Evolutionary conservation across 2,113 vertebrate genomes (phyloP).

Genomic region (Cebidichthys violaceus): DNA sequence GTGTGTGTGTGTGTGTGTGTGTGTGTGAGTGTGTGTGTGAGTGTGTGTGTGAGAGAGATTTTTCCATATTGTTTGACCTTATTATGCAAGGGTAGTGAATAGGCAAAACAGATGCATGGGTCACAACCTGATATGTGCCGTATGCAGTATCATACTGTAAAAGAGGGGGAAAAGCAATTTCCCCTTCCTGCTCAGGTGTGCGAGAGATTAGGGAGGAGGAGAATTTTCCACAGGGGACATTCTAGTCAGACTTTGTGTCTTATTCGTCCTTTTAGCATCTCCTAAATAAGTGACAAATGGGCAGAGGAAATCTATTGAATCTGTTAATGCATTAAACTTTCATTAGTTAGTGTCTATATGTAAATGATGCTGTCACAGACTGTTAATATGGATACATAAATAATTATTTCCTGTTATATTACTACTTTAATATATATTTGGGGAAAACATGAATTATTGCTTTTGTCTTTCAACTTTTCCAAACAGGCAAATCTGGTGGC

Average conservation of each 20-base stretch:
- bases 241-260: constrained; percentile 44
- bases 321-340: neutral
- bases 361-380: neutral
- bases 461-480: constrained; percentile 30
- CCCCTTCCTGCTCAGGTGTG: constrained; percentile 20
- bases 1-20: neutral
- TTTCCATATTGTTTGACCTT: constrained; percentile 53
- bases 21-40: neutral
- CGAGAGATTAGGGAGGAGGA: constrained; percentile 49
- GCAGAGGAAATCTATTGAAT: constrained; percentile 5
- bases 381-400: neutral
- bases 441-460: neutral
- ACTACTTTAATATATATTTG: neutral
- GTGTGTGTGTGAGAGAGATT: neutral
- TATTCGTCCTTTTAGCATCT: constrained; percentile 35
- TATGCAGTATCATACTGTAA: constrained; percentile 39
- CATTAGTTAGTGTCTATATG: neutral
- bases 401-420: neutral
- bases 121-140: constrained; percentile 18
- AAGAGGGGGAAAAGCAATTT: constrained; percentile 34
- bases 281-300: neutral
- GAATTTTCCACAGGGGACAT: constrained; percentile 38
- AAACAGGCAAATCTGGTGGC: constrained; percentile 94
- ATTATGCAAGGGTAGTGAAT: constrained; percentile 6
- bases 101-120: constrained; percentile 18